These are phyloP conservation scores for Talpa occidentalis DNA, from an alignment of 2,113 vertebrate genomes.

Conservation along the genomic window DNA sequence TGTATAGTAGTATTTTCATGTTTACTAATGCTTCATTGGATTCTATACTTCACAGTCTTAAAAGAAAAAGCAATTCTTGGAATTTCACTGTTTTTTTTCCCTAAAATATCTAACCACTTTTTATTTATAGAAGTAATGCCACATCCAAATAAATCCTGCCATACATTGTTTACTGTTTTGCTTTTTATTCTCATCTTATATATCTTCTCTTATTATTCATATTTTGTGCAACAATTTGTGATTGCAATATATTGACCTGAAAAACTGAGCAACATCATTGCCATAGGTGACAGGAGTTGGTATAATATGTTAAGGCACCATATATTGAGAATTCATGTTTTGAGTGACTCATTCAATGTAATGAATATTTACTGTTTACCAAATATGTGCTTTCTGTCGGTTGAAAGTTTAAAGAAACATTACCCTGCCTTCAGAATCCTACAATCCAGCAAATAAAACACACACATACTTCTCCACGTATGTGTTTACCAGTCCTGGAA, in stretches of 20 bases:
- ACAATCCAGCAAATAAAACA: not conserved
- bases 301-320: not conserved
- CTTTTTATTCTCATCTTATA: not conserved
- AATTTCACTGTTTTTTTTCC: not conserved
- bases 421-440: not conserved
- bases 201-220: not conserved
- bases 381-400: not conserved
- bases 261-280: not conserved
- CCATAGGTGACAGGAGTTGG: not conserved
- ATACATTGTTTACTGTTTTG: not conserved
- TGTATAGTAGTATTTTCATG: slow-evolving; percentile 5
- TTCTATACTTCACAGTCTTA: not conserved
- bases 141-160: not conserved
- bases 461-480: not conserved
- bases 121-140: not conserved
- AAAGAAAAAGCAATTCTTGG: not conserved
- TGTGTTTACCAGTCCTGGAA: not conserved
- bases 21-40: slow-evolving; percentile 50
- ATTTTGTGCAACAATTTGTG: not conserved
- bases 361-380: not conserved
- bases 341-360: slow-evolving; percentile 40
- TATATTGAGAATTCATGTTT: not conserved
- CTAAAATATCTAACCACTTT: not conserved
- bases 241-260: not conserved
- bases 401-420: not conserved